Conservation (phyloP, 2,797 vertebrate species). For the Helicolenus hilgendorfi region DNA sequence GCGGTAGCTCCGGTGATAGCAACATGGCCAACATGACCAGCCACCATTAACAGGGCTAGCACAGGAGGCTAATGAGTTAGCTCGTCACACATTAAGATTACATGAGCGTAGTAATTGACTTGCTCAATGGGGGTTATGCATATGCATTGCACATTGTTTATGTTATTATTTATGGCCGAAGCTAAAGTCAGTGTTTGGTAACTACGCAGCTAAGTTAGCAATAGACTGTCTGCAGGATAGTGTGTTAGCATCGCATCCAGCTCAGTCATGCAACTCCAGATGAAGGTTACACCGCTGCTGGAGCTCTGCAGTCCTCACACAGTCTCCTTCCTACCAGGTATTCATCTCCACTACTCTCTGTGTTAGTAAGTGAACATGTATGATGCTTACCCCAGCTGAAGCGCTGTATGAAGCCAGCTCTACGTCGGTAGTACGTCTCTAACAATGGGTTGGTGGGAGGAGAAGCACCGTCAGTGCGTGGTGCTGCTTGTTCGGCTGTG, state of each 20-base stretch:
- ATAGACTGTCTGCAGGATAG: neutral
- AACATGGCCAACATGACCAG: neutral
- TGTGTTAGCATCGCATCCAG: constrained; percentile 27
- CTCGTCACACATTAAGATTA: neutral
- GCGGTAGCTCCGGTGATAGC: constrained; percentile 40
- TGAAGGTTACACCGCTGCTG: neutral
- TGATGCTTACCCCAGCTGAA: constrained; percentile 59
- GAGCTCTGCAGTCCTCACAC: neutral
- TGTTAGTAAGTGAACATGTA: neutral
- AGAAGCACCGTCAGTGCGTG: constrained; percentile 51
- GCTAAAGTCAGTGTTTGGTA: neutral
- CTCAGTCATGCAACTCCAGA: constrained; percentile 26
- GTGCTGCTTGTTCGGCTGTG: constrained; percentile 28
- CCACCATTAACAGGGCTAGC: constrained; percentile 11
- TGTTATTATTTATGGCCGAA: neutral
- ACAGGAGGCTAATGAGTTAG: neutral
- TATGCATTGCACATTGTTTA: neutral
- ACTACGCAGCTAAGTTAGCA: constrained; percentile 15
- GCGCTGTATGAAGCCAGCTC: constrained; percentile 38
- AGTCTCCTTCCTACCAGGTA: too few relatives aligned
- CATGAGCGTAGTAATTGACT: neutral
- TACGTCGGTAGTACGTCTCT: constrained; percentile 53
- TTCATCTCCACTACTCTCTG: too few relatives aligned
- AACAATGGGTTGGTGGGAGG: constrained; percentile 72
- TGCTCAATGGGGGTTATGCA: neutral